phyloP scores from a whole-genome alignment of 2,113 vertebrate species.

The Callospermophilus lateralis region DNA sequence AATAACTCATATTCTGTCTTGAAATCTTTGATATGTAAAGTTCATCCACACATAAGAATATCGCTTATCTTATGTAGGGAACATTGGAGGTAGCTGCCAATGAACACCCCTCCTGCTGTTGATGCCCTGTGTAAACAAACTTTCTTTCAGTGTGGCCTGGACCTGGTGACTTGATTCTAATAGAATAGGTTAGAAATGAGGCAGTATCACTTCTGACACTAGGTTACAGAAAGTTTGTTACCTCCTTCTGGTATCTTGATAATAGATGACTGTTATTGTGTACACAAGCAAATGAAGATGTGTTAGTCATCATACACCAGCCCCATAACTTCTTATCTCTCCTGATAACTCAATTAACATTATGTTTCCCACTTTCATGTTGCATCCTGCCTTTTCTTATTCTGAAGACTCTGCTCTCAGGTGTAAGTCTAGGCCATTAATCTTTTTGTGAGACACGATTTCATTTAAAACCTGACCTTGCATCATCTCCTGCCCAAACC shows the following conservation, averaged over 20 bases:
- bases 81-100: neutral
- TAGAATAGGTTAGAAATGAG: neutral
- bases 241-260: neutral
- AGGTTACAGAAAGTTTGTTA: neutral
- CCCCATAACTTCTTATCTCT: neutral
- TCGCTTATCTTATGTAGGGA: neutral
- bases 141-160: neutral
- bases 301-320: neutral
- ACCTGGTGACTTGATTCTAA: neutral
- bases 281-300: neutral
- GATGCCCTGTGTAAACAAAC: neutral
- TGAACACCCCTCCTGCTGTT: neutral
- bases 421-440: neutral
- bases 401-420: constrained; percentile 12
- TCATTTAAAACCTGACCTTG: constrained; percentile 49
- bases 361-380: neutral
- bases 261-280: neutral
- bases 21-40: neutral
- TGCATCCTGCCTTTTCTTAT: neutral
- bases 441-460: constrained; percentile 28
- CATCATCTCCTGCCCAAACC: neutral
- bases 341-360: neutral
- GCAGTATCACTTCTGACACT: neutral
- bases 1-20: neutral
- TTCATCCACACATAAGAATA: neutral